These are phyloP conservation scores for Hyphantria cunea DNA, from an alignment of 1,140 invertebrate species.

Conservation along the genomic window DNA sequence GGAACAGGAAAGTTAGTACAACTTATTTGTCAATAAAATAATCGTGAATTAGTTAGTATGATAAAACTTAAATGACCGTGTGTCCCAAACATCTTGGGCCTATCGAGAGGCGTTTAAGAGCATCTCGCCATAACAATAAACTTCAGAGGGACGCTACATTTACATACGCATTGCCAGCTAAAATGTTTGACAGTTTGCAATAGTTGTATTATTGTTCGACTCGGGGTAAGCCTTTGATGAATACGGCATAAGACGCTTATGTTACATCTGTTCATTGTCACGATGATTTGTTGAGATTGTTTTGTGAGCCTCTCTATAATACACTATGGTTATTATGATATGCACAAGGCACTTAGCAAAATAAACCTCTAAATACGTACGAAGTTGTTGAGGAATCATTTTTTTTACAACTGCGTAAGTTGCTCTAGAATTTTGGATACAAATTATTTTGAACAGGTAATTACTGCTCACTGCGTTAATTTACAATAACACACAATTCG, in stretches of 20 bases:
- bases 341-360: no score
- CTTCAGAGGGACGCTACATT: slow-evolving; percentile 58
- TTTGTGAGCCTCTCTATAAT: slow-evolving; percentile 1
- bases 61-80: slow-evolving; percentile 29
- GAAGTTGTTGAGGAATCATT: no score
- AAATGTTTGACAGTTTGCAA: slow-evolving; percentile 71
- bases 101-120: slow-evolving; percentile 57
- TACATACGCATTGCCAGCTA: slow-evolving; percentile 67
- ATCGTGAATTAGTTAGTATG: no score
- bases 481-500: no score
- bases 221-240: slow-evolving; percentile 43
- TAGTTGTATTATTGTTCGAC: slow-evolving; percentile 50
- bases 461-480: no score
- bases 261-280: slow-evolving; percentile 19
- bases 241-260: slow-evolving; percentile 33
- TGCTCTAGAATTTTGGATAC: no score
- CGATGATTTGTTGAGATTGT: slow-evolving; percentile 28
- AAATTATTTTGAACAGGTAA: no score
- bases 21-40: no score
- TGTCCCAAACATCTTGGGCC: slow-evolving; percentile 54
- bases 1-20: no score
- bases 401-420: no score
- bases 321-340: slow-evolving; percentile 2
- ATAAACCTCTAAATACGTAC: no score
- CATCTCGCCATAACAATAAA: slow-evolving; percentile 75